These are phyloP conservation scores for Aptenodytes forsteri DNA, from an alignment of 2,113 vertebrate genomes.

Conservation along the genomic window DNA sequence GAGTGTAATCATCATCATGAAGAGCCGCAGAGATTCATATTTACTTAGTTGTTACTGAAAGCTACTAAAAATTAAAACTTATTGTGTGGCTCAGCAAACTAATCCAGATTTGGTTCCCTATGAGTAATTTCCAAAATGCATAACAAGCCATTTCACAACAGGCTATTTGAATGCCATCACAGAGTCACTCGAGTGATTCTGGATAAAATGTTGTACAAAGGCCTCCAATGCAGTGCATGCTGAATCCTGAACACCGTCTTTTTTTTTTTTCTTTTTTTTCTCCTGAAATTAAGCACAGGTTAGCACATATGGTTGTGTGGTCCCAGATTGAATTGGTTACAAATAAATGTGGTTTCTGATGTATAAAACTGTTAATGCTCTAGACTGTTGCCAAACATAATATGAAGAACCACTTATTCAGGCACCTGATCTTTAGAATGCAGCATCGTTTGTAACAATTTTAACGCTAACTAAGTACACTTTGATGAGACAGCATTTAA, in stretches of 20 bases:
- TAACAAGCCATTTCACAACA: not conserved
- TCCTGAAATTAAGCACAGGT: not conserved
- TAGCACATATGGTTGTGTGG: not conserved
- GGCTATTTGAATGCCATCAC: not conserved
- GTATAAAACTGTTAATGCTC: constrained; percentile 52
- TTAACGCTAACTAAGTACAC: constrained; percentile 88
- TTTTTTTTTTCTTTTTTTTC: too few relatives aligned
- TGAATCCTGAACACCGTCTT: not conserved
- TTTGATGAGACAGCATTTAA: constrained; percentile 94
- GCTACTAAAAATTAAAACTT: not conserved
- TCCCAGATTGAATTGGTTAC: not conserved
- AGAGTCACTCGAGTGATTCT: not conserved
- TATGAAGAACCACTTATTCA: constrained; percentile 71
- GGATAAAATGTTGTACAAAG: not conserved
- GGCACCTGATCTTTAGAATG: constrained; percentile 81
- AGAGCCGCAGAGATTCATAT: not conserved
- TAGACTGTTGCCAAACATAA: constrained; percentile 69
- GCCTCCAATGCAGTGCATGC: not conserved
- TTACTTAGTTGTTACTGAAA: not conserved
- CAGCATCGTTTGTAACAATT: constrained; percentile 86
- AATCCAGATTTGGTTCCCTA: not conserved
- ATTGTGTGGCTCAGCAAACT: not conserved
- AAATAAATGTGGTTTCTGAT: constrained; percentile 43
- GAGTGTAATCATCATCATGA: not conserved
- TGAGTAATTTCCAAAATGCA: not conserved